Conservation (phyloP, 2,113 vertebrate genomes). For the Lathamus discolor region DNA sequence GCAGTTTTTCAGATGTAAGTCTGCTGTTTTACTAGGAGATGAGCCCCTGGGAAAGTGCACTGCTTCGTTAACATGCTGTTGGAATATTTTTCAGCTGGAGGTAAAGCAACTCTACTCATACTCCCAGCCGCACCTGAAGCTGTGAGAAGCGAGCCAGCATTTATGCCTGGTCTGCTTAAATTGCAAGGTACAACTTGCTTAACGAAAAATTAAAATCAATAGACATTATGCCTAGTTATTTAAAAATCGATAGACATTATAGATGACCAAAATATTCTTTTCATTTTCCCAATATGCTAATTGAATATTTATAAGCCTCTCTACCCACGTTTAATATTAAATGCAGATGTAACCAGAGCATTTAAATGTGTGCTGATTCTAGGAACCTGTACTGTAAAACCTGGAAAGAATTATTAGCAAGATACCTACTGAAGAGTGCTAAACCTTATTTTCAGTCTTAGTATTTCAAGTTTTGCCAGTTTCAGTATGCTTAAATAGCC, state of each 20-base stretch:
- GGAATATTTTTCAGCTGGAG: not conserved
- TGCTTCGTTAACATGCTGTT: not conserved
- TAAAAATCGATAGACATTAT: slow-evolving; percentile 29
- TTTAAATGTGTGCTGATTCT: not conserved
- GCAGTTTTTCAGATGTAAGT: not conserved
- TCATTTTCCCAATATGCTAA: slow-evolving; percentile 25
- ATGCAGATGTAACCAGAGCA: not conserved
- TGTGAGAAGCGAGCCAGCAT: not conserved
- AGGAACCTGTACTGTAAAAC: not conserved
- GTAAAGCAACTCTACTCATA: not conserved
- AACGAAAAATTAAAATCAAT: slow-evolving; percentile 20
- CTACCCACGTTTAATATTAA: not conserved
- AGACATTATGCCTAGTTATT: not conserved
- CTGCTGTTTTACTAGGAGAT: not conserved
- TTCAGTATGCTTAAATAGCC: not conserved
- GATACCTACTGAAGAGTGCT: not conserved
- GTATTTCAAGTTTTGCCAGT: not conserved
- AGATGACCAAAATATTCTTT: slow-evolving; percentile 28
- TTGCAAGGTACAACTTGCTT: not conserved
- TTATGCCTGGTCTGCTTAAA: not conserved
- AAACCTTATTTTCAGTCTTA: not conserved
- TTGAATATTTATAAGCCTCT: slow-evolving; percentile 21
- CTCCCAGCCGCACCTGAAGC: not conserved
- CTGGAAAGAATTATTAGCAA: not conserved
- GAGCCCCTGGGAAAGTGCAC: not conserved